A percentile compares a stretch with the other conserved stretches of the same genome.
phyloP scores from a whole-genome alignment of 2,888 invertebrate genomes.

The Papilio gigon region DNA sequence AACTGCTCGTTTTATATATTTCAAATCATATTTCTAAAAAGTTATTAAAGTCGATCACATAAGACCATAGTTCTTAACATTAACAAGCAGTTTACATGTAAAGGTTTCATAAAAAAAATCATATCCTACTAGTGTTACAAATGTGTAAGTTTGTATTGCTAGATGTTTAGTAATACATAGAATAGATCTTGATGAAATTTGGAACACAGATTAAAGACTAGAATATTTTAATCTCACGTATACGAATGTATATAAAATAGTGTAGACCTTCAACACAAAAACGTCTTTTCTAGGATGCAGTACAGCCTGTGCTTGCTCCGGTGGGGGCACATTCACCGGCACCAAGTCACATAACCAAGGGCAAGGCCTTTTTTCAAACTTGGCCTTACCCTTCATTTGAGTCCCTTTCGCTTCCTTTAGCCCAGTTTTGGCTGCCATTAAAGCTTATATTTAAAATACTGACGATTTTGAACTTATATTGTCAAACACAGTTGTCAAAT shows the following conservation, averaged over 20 bases:
- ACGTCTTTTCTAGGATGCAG: conserved; percentile 84
- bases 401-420: conserved; percentile 49
- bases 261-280: conserved; percentile 80
- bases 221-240: too few species aligned
- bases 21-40: too few species aligned
- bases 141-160: too few species aligned
- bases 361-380: conserved; percentile 51
- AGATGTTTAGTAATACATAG: too few species aligned
- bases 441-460: conserved; percentile 18
- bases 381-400: conserved; percentile 51
- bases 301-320: conserved; percentile 65
- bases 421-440: conserved; percentile 42
- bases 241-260: neutral
- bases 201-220: too few species aligned
- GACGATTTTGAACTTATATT: conserved; percentile 32
- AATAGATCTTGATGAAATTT: too few species aligned
- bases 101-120: too few species aligned
- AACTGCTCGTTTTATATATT: too few species aligned
- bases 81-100: too few species aligned
- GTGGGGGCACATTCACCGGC: conserved; percentile 64
- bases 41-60: too few species aligned
- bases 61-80: too few species aligned
- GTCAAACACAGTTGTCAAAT: conserved; percentile 13
- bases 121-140: too few species aligned
- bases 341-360: conserved; percentile 63